A percentile compares a stretch with the other conserved stretches of the same genome.
phyloP scores from a whole-genome alignment of 2,888 invertebrate genomes.

The Physocephala rufipes region DNA sequence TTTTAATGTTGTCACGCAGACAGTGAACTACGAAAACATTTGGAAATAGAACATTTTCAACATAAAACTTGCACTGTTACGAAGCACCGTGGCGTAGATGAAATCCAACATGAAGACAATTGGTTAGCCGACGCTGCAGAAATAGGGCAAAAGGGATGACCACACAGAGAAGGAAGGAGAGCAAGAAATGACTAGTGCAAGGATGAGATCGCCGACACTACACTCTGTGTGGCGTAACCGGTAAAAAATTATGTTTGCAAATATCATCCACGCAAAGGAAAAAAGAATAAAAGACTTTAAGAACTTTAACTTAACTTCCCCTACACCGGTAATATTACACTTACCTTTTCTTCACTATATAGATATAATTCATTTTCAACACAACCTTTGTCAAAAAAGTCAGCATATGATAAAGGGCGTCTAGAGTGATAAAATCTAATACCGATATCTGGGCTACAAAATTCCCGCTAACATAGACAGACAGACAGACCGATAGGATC shows the following conservation, averaged over 20 bases:
- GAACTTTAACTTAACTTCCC: too few species aligned
- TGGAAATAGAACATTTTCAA: not conserved
- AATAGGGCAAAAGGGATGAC: not conserved
- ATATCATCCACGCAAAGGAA: not conserved
- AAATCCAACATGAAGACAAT: not conserved
- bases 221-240: constrained; percentile 1
- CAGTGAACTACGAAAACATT: not conserved
- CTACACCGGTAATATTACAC: too few species aligned
- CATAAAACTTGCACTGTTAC: not conserved
- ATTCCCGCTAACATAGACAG: too few species aligned
- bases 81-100: not conserved
- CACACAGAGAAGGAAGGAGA: not conserved
- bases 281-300: not conserved
- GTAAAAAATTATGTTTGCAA: constrained; percentile 26
- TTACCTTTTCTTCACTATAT: constrained; percentile 32
- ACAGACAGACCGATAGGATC: too few species aligned
- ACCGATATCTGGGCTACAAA: too few species aligned
- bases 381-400: too few species aligned
- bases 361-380: too few species aligned
- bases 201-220: not conserved
- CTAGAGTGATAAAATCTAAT: too few species aligned
- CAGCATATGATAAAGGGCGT: too few species aligned
- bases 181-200: not conserved
- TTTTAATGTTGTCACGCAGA: constrained; percentile 19
- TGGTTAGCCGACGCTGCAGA: not conserved